Evolutionary conservation across 2,113 vertebrate genomes (phyloP).

Genomic region (Fulmarus glacialis): DNA sequence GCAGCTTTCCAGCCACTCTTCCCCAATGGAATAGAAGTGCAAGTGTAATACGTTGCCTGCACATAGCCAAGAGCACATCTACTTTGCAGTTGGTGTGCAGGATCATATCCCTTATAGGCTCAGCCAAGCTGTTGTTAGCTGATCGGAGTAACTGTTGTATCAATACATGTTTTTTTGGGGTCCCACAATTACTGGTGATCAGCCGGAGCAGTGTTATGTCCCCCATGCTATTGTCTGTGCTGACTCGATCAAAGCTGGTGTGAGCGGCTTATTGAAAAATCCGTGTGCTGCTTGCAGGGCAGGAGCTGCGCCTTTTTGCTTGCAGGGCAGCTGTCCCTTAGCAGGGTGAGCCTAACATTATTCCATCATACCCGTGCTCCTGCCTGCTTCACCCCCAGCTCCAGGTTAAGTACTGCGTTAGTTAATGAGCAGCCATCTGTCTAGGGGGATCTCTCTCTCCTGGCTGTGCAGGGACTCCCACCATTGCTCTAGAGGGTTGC

Average conservation of each 20-base stretch:
- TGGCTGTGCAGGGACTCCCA: not conserved
- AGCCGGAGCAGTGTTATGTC: not conserved
- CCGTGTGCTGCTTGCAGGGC: not conserved
- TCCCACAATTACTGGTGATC: not conserved
- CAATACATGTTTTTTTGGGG: accelerated
- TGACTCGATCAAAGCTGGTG: not conserved
- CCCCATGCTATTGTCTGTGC: accelerated
- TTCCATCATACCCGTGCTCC: not conserved
- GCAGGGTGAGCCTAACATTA: not conserved
- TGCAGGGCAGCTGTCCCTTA: too few species aligned
- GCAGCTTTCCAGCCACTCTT: not conserved
- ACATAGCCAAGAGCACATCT: not conserved
- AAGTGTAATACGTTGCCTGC: not conserved
- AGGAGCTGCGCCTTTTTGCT: not conserved
- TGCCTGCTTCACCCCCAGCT: not conserved
- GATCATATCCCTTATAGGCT: not conserved
- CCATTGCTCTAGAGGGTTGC: not conserved
- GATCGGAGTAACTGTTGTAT: not conserved
- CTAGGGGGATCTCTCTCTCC: not conserved
- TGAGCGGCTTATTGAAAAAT: not conserved
- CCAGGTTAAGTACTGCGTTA: not conserved
- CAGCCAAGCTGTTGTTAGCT: not conserved
- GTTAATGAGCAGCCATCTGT: not conserved
- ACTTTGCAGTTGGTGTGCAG: not conserved
- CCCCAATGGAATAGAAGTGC: not conserved